These are phyloP conservation scores for Apis mellifera DNA, from an alignment of 1,140 invertebrate species.

Conservation along the genomic window DNA sequence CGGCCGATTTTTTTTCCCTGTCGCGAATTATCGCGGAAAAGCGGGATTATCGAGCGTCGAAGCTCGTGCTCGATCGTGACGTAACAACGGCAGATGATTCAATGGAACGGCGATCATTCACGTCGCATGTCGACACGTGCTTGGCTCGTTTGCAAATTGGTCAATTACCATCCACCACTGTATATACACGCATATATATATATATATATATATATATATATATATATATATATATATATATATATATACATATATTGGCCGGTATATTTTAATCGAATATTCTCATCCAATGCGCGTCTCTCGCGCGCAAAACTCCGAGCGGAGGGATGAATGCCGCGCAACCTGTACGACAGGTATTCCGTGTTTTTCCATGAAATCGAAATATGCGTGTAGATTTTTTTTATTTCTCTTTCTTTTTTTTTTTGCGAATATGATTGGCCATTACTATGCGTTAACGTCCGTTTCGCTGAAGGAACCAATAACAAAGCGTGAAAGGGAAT, in stretches of 20 bases:
- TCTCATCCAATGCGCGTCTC: not conserved
- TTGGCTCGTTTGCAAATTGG: constrained; percentile 55
- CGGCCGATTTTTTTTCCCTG: constrained; percentile 42
- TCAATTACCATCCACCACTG: constrained; percentile 51
- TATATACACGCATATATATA: too few relatives aligned
- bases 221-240: not conserved
- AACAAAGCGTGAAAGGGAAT: not conserved
- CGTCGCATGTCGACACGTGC: constrained; percentile 51
- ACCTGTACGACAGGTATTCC: not conserved
- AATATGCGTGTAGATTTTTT: not conserved
- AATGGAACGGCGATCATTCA: constrained; percentile 60
- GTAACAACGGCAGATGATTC: constrained; percentile 59
- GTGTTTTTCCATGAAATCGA: not conserved
- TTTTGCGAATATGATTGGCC: not conserved
- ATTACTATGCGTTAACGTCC: constrained; percentile 5
- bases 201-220: not conserved
- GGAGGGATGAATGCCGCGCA: not conserved
- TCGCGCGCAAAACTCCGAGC: not conserved
- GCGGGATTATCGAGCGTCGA: constrained; percentile 30
- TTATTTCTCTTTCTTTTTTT: too few relatives aligned
- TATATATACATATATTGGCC: not conserved
- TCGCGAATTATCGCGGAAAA: constrained; percentile 50
- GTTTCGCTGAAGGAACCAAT: not conserved
- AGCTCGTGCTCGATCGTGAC: constrained; percentile 33
- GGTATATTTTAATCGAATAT: constrained; percentile 19